A percentile compares a stretch with the other conserved stretches of the same genome.
Conservation (phyloP, 2,113 vertebrate species). For the Nycticorax nycticorax region DNA sequence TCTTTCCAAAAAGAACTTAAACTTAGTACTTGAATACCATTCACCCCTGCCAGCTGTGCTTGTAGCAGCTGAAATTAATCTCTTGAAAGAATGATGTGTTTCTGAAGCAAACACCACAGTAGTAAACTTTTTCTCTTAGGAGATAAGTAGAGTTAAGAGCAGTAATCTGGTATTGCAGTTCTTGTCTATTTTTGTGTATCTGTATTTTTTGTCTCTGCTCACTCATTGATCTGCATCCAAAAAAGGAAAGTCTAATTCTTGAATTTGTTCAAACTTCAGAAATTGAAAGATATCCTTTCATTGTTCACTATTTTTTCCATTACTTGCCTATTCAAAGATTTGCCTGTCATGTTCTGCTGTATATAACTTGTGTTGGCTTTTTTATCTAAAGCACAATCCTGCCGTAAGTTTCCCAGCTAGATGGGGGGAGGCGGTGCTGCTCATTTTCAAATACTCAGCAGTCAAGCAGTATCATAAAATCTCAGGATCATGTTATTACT, state of each 20-base stretch:
- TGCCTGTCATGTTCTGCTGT: neutral
- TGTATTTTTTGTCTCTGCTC: neutral
- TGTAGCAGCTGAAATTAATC: neutral
- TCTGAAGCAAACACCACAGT: neutral
- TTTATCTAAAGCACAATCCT: neutral
- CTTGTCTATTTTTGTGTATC: neutral
- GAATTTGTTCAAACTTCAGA: neutral
- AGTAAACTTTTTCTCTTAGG: neutral
- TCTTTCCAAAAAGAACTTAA: neutral
- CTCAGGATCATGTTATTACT: neutral
- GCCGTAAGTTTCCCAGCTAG: neutral
- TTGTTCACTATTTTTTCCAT: neutral
- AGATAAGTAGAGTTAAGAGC: neutral
- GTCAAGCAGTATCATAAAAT: neutral
- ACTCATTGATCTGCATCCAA: neutral
- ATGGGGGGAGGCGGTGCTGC: neutral
- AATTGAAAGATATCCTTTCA: neutral
- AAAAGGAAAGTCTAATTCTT: neutral
- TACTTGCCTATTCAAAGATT: neutral
- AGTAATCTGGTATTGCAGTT: neutral
- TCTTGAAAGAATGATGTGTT: neutral
- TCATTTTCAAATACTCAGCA: neutral
- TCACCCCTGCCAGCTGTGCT: neutral
- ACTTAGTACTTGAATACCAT: neutral
- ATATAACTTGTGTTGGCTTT: neutral